Conservation (phyloP, 2,797 vertebrate species). For the Tachyglossus aculeatus region DNA sequence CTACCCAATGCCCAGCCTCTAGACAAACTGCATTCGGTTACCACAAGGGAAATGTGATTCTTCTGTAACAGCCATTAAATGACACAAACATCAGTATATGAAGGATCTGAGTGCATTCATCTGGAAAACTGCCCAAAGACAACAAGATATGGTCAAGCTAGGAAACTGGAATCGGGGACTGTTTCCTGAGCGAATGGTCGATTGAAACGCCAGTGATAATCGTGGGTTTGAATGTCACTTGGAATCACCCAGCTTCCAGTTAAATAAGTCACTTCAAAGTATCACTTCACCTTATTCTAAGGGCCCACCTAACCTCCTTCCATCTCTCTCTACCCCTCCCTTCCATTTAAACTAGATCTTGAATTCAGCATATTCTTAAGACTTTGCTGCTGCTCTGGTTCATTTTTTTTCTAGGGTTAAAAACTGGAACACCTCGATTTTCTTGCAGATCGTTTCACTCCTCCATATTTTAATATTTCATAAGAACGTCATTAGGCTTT, state of each 20-base stretch:
- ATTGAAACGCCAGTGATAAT: no score
- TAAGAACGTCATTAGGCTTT: neutral
- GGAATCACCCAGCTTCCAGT: constrained; percentile 15
- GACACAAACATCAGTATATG: neutral
- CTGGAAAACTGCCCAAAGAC: constrained; percentile 23
- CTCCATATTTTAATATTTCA: constrained; percentile 25
- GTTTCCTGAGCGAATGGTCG: neutral
- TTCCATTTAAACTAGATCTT: no score
- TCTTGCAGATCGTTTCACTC: neutral
- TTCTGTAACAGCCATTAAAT: neutral
- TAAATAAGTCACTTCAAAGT: neutral
- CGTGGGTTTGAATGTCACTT: neutral
- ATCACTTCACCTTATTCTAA: constrained; percentile 1
- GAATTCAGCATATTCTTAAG: no score
- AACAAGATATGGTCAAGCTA: neutral
- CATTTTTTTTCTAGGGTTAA: constrained; percentile 8
- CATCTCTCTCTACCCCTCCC: no score
- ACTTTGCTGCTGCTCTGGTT: no score
- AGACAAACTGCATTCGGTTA: no score
- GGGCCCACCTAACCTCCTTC: no score
- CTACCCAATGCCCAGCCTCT: no score
- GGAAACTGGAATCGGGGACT: neutral
- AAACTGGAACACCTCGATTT: constrained; percentile 25
- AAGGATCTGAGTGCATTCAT: neutral
- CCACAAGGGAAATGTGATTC: neutral